Evolutionary conservation across 1,140 invertebrate species (phyloP).

Genomic region (Bombus sylvicola): DNA sequence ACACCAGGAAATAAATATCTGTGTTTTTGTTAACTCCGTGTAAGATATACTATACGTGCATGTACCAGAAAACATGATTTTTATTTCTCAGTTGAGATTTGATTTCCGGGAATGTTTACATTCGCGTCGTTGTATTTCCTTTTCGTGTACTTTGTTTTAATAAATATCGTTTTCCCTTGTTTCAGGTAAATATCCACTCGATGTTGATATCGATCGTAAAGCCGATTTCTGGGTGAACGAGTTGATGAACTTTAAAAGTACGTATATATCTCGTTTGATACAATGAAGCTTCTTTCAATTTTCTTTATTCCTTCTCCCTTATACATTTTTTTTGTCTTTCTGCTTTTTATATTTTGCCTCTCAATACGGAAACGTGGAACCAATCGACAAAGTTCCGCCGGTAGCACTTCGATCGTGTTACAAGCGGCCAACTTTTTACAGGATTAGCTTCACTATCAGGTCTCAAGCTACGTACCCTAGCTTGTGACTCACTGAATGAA

Average conservation of each 20-base stretch:
- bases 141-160: not conserved
- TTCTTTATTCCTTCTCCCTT: not conserved
- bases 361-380: not conserved
- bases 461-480: not conserved
- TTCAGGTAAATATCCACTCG: slow-evolving; percentile 27
- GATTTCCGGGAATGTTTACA: not conserved
- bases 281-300: not conserved
- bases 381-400: slow-evolving; percentile 30
- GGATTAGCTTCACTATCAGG: slow-evolving; percentile 31
- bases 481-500: slow-evolving; percentile 15
- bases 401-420: slow-evolving; percentile 20
- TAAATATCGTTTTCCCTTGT: not conserved
- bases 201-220: not conserved
- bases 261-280: not conserved
- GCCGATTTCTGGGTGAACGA: slow-evolving; percentile 6
- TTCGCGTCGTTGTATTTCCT: no score
- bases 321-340: not conserved
- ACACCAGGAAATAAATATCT: not conserved
- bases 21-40: no score
- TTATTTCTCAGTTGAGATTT: not conserved
- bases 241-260: not conserved
- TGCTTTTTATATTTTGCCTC: not conserved
- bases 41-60: no score
- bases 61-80: not conserved
- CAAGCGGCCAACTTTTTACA: slow-evolving; percentile 35